These are phyloP conservation scores for Bactericera cockerelli DNA, from an alignment of 1,140 invertebrate genomes.

Conservation along the genomic window DNA sequence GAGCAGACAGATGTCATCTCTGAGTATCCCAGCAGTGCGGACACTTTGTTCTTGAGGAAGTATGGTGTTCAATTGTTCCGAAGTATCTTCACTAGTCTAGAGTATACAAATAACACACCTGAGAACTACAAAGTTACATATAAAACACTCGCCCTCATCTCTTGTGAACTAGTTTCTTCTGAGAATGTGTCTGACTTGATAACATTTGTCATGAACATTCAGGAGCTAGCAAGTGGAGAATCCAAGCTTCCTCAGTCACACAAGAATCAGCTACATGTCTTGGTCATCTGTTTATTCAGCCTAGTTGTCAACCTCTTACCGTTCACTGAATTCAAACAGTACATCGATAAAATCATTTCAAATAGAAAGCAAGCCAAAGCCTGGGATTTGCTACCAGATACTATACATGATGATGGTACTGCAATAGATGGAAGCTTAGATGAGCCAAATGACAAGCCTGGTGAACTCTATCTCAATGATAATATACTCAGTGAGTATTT, in stretches of 20 bases:
- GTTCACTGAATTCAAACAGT: constrained; percentile 47
- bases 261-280: constrained; percentile 64
- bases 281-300: constrained; percentile 56
- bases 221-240: constrained; percentile 56
- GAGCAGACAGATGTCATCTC: constrained; percentile 47
- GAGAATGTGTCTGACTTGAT: constrained; percentile 77
- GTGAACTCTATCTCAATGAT: neutral
- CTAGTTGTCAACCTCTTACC: constrained; percentile 55
- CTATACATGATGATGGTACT: neutral
- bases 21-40: constrained; percentile 76
- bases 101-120: constrained; percentile 58
- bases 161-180: constrained; percentile 74
- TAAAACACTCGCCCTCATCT: constrained; percentile 76
- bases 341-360: constrained; percentile 38
- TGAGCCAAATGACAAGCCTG: neutral
- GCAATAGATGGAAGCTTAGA: neutral
- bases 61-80: constrained; percentile 71
- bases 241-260: constrained; percentile 50
- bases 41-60: constrained; percentile 92
- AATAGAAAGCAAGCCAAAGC: neutral
- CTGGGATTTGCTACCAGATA: neutral
- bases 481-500: neutral
- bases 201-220: constrained; percentile 55
- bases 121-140: constrained; percentile 83
- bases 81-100: constrained; percentile 49